These are phyloP conservation scores for Oligia strigilis DNA, from an alignment of 2,888 invertebrate genomes.

Conservation along the genomic window DNA sequence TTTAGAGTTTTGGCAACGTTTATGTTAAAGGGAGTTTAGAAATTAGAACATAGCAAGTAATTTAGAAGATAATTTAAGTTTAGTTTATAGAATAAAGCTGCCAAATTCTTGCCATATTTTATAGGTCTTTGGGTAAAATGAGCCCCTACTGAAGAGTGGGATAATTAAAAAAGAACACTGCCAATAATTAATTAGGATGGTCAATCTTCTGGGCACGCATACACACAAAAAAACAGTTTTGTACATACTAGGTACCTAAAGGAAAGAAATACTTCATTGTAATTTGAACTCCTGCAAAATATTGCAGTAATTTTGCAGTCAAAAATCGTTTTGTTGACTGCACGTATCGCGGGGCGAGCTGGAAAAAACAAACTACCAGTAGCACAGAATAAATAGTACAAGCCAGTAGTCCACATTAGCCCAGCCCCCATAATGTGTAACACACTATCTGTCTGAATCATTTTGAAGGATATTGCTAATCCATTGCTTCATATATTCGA, in stretches of 20 bases:
- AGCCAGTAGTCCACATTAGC: not conserved
- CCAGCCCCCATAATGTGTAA: not conserved
- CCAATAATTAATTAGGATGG: slow-evolving; percentile 6
- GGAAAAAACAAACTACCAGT: not conserved
- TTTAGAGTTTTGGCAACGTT: not conserved
- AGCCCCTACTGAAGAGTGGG: too few species aligned
- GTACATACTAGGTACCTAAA: not conserved
- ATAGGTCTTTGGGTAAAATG: not conserved
- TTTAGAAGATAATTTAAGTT: not conserved
- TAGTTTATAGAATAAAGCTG: slow-evolving; percentile 10
- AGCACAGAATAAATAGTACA: too few species aligned
- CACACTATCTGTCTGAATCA: too few species aligned
- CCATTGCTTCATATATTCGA: too few species aligned
- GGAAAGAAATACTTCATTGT: not conserved
- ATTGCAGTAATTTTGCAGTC: too few species aligned
- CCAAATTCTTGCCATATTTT: slow-evolving; percentile 42
- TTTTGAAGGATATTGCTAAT: too few species aligned
- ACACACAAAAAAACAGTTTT: not conserved
- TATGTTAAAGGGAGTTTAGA: not conserved
- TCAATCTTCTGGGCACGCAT: not conserved
- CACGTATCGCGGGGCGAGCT: not conserved
- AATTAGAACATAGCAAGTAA: not conserved
- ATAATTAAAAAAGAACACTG: slow-evolving; percentile 2
- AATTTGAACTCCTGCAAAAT: too few species aligned
- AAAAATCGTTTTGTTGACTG: not conserved